Percentiles rank a stretch among this genome's conserved stretches.
Conservation (phyloP, 2,888 invertebrate genomes). For the Cephus runcator region DNA sequence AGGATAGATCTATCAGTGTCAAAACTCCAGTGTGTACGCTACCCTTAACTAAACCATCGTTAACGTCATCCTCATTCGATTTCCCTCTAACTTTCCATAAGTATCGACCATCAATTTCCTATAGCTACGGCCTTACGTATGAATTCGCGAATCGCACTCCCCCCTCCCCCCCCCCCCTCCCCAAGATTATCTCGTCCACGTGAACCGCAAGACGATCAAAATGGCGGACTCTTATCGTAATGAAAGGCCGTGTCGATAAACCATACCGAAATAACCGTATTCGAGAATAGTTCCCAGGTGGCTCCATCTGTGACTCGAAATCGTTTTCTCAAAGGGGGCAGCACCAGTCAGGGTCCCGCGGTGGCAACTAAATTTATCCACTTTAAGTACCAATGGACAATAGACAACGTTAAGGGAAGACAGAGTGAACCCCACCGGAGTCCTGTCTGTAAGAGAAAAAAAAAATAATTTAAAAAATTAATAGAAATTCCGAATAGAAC, state of each 20-base stretch:
- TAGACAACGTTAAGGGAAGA: no score
- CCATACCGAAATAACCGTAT: not conserved
- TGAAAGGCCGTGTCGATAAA: not conserved
- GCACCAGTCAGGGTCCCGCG: no score
- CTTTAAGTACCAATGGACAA: no score
- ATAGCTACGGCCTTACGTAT: not conserved
- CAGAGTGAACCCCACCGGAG: no score
- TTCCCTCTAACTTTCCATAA: not conserved
- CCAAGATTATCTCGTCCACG: not conserved
- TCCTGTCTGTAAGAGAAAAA: no score
- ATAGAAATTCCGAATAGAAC: no score
- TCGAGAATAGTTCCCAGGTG: not conserved
- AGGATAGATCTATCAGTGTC: not conserved
- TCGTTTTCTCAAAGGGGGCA: no score
- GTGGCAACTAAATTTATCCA: no score
- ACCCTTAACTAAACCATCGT: not conserved
- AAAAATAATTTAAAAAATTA: no score
- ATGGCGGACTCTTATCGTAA: not conserved
- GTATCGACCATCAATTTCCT: not conserved
- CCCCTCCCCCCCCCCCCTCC: not conserved
- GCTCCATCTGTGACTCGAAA: not conserved
- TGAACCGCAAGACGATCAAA: not conserved
- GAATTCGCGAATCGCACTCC: not conserved
- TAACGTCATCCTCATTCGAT: not conserved
- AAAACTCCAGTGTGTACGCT: not conserved